Conservation (phyloP, 2,797 vertebrate species). For the Meda fulgida region DNA sequence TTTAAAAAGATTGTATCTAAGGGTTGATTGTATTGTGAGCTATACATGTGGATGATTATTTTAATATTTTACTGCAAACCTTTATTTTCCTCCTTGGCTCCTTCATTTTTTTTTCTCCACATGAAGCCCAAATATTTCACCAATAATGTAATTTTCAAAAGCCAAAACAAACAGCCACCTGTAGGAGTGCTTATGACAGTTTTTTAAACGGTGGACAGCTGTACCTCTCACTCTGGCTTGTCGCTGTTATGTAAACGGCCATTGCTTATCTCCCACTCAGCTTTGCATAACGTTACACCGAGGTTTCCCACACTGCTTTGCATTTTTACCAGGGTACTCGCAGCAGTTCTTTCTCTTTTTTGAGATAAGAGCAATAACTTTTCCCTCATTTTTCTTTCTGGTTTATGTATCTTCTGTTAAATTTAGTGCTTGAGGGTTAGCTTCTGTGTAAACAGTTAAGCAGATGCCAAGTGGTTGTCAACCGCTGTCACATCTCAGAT, state of each 20-base stretch:
- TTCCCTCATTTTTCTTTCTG: constrained; percentile 1
- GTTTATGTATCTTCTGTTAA: constrained; percentile 57
- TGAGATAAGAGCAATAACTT: constrained; percentile 45
- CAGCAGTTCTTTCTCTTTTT: constrained; percentile 46
- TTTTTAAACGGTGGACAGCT: constrained; percentile 73
- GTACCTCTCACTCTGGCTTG: constrained; percentile 48
- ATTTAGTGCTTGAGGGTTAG: constrained; percentile 44
- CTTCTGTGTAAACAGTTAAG: constrained; percentile 38
- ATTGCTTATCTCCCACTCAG: constrained; percentile 71
- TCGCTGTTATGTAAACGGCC: constrained; percentile 72
- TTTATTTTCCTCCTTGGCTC: not conserved
- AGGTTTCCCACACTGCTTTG: constrained; percentile 72
- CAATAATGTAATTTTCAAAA: constrained; percentile 51
- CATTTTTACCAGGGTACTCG: constrained; percentile 63
- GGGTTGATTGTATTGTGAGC: not conserved
- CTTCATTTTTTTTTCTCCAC: constrained; percentile 5
- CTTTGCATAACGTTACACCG: constrained; percentile 76
- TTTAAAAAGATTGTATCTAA: not conserved
- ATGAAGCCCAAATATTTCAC: not conserved
- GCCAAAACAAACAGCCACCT: constrained; percentile 65
- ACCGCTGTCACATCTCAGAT: constrained; percentile 19
- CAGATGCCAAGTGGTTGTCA: constrained; percentile 42
- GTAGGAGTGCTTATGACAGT: constrained; percentile 68
- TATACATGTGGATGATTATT: not conserved
- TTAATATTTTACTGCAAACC: not conserved